Conservation (phyloP, 2,113 vertebrate species). For the Pithys albifrons region DNA sequence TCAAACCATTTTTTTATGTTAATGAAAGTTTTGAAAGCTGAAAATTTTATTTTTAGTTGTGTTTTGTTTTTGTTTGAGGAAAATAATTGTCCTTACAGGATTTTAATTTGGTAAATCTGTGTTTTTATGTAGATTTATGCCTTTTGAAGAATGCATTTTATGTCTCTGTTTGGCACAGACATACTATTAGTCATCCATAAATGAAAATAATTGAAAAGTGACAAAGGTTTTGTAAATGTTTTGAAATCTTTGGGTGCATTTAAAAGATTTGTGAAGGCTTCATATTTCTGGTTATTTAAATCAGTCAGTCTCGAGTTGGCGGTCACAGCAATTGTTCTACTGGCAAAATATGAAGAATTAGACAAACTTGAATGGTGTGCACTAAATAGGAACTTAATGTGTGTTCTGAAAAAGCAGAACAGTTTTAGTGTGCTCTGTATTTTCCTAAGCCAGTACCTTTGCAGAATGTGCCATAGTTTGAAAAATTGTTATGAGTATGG, state of each 20-base stretch:
- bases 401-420: not conserved
- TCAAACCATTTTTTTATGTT: not conserved
- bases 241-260: not conserved
- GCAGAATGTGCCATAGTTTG: not conserved
- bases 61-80: not conserved
- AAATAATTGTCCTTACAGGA: not conserved
- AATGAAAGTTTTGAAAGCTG: not conserved
- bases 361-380: not conserved
- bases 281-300: not conserved
- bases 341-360: not conserved
- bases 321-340: not conserved
- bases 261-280: not conserved
- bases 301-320: not conserved
- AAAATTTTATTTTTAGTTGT: not conserved
- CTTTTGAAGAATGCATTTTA: not conserved
- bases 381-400: not conserved
- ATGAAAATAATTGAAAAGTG: conserved; percentile 7
- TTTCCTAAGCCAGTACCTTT: not conserved
- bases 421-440: not conserved
- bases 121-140: not conserved
- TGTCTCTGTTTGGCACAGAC: not conserved
- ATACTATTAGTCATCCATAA: not conserved
- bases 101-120: not conserved
- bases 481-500: not conserved
- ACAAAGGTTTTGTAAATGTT: not conserved